Base-by-base conservation (phyloP, 2,888 invertebrate species). In the Tiphia femorata region DNA sequence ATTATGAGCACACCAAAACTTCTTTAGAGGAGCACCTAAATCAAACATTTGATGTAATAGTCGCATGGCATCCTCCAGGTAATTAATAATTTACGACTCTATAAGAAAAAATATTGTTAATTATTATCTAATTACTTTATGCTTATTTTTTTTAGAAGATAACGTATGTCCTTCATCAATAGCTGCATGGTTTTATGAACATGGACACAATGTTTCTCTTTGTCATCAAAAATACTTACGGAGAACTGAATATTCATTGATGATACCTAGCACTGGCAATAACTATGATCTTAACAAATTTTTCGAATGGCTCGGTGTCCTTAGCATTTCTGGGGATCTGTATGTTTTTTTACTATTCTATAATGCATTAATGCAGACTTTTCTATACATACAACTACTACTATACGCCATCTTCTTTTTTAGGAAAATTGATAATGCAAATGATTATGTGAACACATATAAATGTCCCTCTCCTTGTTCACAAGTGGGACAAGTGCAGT, bases 81-180 rank as follows among this genome's bases (percentile, higher is more conserved):
- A 77, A 70, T n/a, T n/a, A n/a, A 56, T 37, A n/a, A 27, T 35
- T 42, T 57, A 20, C 12, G 10, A 12, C 29, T n/a, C 5, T 29
- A 3, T 6, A 29, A n/a, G 12, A 2, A 3, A 6, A 3, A 29
- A n/a, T n/a, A n/a, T 17, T 27, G 21, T 55, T 20, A n/a, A 3
- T 27, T 17, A 46, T 27, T 1, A 14, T 38, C 21, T 49, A 49
- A 17, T 20, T 25, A 27, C 19, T 17, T 44, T 21, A 14, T 20
- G 27, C 35, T 23, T 30, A 19, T 27, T 5, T 53, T 44, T 65
- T 62, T 12, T 62, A 84, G 83, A 82, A 16, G 74, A 80, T 46
- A 77, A 77, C 10, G 60, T 88, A 19, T 89, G 88, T 64, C 87
- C 88, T 40, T 89, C 89, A n/a, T 88, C 89, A 0, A 65, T 87